These are phyloP conservation scores for Hirtodrosophila histrioides DNA, from an alignment of 2,888 invertebrate species.

Conservation along the genomic window DNA sequence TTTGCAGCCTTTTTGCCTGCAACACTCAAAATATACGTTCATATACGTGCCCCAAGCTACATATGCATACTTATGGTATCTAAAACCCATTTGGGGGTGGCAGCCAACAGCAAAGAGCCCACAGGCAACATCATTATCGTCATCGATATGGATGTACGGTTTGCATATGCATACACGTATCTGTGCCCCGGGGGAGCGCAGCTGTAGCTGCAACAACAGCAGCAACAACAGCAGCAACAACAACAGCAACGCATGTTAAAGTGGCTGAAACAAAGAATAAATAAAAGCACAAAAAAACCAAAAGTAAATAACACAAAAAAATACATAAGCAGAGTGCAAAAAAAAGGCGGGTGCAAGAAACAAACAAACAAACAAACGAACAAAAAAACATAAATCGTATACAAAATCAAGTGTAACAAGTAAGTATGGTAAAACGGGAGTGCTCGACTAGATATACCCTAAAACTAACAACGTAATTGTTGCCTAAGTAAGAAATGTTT, in stretches of 20 bases:
- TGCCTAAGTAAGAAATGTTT: no score
- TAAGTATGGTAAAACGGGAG: constrained; percentile 1
- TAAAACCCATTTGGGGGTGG: constrained; percentile 9
- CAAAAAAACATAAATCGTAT: constrained; percentile 25
- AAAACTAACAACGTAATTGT: no score
- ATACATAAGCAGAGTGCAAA: constrained; percentile 52
- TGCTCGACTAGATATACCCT: constrained; percentile 15
- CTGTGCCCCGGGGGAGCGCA: constrained; percentile 2
- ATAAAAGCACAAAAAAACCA: constrained; percentile 14
- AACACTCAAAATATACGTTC: neutral
- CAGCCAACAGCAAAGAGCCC: neutral
- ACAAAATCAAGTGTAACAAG: constrained; percentile 45
- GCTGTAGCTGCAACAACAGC: constrained; percentile 6
- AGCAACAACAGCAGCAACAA: constrained; percentile 24
- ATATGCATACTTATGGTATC: constrained; percentile 6
- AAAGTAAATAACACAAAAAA: constrained; percentile 14
- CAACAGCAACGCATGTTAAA: constrained; percentile 35
- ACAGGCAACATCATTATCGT: constrained; percentile 27
- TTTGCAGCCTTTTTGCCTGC: constrained; percentile 6
- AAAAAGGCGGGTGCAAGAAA: constrained; percentile 64
- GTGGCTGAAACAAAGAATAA: constrained; percentile 63
- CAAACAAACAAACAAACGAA: constrained; percentile 47
- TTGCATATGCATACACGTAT: constrained; percentile 9
- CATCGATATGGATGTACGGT: constrained; percentile 37
- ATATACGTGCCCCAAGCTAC: constrained; percentile 35